phyloP scores from a whole-genome alignment of 2,888 invertebrate genomes.

The Plebejus anna region DNA sequence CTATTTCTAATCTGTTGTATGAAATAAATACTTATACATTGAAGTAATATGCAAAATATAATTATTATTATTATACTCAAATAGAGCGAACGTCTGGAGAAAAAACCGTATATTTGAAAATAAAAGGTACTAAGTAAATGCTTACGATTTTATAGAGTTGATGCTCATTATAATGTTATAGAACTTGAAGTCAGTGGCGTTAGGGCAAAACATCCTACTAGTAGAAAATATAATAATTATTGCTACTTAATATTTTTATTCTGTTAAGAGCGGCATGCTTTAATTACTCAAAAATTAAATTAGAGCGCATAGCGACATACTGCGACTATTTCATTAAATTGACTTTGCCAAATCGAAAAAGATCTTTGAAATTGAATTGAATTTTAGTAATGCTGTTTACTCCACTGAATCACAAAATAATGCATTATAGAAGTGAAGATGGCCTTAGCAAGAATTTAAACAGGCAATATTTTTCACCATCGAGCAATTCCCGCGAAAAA shows the following conservation, averaged over 20 bases:
- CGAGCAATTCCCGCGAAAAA: neutral
- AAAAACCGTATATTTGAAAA: neutral
- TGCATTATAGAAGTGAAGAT: neutral
- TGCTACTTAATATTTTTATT: too few species aligned
- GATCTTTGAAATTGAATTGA: too few species aligned
- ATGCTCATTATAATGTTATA: too few species aligned
- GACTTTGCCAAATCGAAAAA: too few species aligned
- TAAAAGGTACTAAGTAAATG: neutral
- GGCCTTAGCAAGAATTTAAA: neutral
- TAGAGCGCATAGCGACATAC: too few species aligned
- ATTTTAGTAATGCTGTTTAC: neutral
- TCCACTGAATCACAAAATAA: neutral
- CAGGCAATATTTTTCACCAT: neutral
- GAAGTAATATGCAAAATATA: neutral
- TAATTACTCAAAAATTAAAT: too few species aligned
- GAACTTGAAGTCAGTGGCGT: too few species aligned
- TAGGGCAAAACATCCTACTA: too few species aligned
- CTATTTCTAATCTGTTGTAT: neutral
- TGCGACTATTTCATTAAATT: too few species aligned
- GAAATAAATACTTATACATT: slow-evolving; percentile 6
- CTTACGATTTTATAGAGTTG: neutral
- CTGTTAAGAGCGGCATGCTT: too few species aligned
- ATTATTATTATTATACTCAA: neutral
- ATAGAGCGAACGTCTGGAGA: neutral
- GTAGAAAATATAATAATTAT: too few species aligned